These are phyloP conservation scores for Corythornis cristatus DNA, from an alignment of 2,113 vertebrate genomes.

Conservation along the genomic window DNA sequence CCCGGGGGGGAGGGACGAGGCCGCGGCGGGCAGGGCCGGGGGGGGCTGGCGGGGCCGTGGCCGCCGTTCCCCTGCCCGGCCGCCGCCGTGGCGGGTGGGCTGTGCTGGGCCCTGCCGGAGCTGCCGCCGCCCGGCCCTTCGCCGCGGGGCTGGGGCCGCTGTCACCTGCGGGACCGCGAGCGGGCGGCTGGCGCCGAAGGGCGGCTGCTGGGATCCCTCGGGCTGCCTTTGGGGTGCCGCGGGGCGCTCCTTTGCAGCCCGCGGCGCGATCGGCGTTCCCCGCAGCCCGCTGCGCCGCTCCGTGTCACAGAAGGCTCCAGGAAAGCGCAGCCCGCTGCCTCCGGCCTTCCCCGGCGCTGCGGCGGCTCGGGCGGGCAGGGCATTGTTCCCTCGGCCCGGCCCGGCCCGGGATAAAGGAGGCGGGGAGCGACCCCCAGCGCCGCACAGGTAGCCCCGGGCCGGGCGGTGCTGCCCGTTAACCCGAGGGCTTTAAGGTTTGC, in stretches of 20 bases:
- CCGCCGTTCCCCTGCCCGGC: neutral
- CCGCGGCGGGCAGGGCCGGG: neutral
- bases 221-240: neutral
- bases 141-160: neutral
- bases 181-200: neutral
- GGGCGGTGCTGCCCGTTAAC: accelerated
- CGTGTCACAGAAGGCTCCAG: neutral
- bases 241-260: neutral
- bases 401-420: neutral
- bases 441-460: neutral
- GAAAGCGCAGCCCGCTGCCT: neutral
- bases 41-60: neutral
- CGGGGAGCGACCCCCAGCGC: accelerated
- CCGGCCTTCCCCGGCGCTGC: neutral
- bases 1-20: neutral
- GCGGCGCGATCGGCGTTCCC: neutral
- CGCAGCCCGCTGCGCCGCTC: neutral
- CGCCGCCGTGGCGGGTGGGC: neutral
- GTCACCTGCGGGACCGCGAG: neutral
- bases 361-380: neutral
- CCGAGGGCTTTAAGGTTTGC: accelerated
- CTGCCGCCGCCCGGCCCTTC: neutral
- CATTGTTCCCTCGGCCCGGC: neutral
- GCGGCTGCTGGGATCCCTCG: neutral
- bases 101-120: neutral